Evolutionary conservation across 2,888 invertebrate genomes (phyloP), one percentile per base, ranked within the genome.

Genomic region (Callimorpha dominula): DNA sequence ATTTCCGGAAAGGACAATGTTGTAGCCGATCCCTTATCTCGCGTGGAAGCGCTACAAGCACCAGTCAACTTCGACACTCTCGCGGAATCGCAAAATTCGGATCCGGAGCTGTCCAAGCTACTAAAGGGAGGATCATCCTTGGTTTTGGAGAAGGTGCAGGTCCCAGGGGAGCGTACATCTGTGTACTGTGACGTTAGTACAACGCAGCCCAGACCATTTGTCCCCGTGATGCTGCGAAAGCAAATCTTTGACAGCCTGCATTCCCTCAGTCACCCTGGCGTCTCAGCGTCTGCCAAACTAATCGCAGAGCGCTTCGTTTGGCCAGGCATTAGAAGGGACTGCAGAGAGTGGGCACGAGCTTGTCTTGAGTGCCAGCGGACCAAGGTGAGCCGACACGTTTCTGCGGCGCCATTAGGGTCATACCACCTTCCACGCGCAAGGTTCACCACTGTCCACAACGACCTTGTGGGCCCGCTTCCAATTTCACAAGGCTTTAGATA

Each of bases 311-410:
- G 74, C 6, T 74, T 60, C 43, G 68, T 74, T 62, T 74, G 74
- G 31, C 31, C 31, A 31, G 31, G 31, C 31, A 31, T 31, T 31
- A 31, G 31, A 2, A 31, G 31, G 31, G 71, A 71, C 73, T 87
- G 85, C 57, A 52, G 84, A 0, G 73, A 77, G 0, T 92, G 90
- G 89, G 75, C 87, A 6, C 74, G 75, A 0, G 57, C 73, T 0
- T 91, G 90, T 2, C 31, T 31, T 31, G 31, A 31, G 31, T 31
- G 31, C 31, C 31, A 31, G 31, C 31, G 31, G 31, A 42, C 82
- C 0, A 92, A 92, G 69, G 76, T 91, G 4, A 73, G 70, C 4
- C 78, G 89, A 5, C 91, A 91, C 74, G 85, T 83, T 0, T 31
- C 46, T 4, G 46, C 87, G 49, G 46, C 87, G 49, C 88, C 89